Base-by-base conservation (phyloP, 2,888 invertebrate species). In the Calameuta filiformis region DNA sequence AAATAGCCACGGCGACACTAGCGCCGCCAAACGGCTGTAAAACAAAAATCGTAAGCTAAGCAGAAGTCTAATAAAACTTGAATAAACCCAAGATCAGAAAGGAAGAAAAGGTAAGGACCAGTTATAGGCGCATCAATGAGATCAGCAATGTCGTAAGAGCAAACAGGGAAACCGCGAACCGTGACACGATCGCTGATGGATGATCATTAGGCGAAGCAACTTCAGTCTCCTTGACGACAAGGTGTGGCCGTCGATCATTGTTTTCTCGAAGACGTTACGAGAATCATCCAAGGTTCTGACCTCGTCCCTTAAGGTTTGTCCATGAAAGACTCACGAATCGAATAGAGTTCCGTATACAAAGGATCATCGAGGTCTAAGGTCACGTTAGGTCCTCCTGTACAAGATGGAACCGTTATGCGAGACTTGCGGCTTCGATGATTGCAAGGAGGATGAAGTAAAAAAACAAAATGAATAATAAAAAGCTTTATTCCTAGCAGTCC, bases 111-210 rank as follows among this genome's bases (percentile, higher is more conserved):
- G 40, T 56, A 23, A 6, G 9, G 9, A 15, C 40, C 40, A 56
- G 23, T 56, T 56, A 56, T 23, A 71, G 68, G 56, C 74, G 75
- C 71, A 76, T 75, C 79, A 76, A 82, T 85, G 86, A 85, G 83
- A 88, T 87, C 88, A 85, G 80, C 87, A 85, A 84, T 88, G 86
- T 85, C 81, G 87, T 87, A 88, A 88, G 84, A 84, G 78, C 78
- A 71, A 80, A 82, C 40, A 56, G 40, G 77, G 78, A 79, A 81
- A 75, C 30, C 77, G 78, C 85, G 82, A 81, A 83, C 83, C 84
- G 79, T 85, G 85, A 88, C 85, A 85, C 83, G 83, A 80, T 85
- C 83, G 77, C 40, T 23, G 40, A 56, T 23, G 40, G 40, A 56
- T 56, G 40, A 56, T 75, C 68, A 75, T 68, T 68, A 35, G 68